These are phyloP conservation scores for Peromyscus attwateri DNA, from an alignment of 2,797 vertebrate genomes.

Conservation along the genomic window DNA sequence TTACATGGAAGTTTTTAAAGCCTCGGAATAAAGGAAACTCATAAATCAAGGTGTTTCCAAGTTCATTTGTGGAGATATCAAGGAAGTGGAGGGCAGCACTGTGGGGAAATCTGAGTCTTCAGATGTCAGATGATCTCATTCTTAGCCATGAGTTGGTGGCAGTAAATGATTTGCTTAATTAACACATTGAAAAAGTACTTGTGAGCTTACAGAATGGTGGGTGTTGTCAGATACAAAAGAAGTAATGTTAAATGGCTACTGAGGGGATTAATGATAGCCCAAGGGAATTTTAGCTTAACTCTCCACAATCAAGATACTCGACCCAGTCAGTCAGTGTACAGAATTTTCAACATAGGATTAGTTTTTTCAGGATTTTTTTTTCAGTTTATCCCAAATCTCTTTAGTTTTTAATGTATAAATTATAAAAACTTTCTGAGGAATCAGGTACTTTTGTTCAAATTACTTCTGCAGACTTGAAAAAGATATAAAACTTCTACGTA, in stretches of 20 bases:
- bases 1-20: not conserved
- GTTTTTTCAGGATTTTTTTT: not conserved
- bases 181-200: not conserved
- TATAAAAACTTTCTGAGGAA: conserved; percentile 21
- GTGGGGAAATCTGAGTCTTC: not conserved
- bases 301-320: no score
- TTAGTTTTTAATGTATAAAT: conserved; percentile 23
- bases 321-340: not conserved
- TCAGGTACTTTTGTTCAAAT: conserved; percentile 41
- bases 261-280: not conserved
- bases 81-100: no score
- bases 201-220: not conserved
- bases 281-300: not conserved
- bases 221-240: not conserved
- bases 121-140: not conserved
- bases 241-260: not conserved
- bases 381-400: not conserved
- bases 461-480: not conserved
- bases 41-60: not conserved
- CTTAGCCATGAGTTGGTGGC: not conserved
- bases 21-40: not conserved
- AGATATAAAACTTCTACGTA: not conserved
- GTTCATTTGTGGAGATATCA: not conserved
- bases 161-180: not conserved
- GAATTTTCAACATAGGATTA: not conserved